Evolutionary conservation across 2,113 vertebrate genomes (phyloP), one percentile per base, ranked within the genome.

Genomic region (Tupaia tana): DNA sequence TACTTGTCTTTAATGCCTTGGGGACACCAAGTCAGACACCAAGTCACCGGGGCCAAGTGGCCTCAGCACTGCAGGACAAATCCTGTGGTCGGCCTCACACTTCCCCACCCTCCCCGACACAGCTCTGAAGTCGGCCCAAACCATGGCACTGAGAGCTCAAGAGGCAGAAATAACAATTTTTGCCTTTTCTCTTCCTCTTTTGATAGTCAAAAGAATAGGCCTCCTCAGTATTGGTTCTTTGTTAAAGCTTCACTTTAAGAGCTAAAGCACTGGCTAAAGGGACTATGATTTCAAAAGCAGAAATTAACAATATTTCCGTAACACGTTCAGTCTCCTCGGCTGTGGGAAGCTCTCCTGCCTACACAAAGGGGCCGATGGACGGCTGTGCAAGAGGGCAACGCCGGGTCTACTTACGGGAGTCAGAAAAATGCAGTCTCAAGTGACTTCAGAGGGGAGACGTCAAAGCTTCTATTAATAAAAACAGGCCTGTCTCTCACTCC

Each of bases 241-340:
- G 15, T 69, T 89, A 91, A 89, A 91, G 20, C 66, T 31, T 63
- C 24, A 24, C 31, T 43, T 85, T 91, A 89, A 86, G 24, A 89
- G 19, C 70, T 29, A 89, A 95, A 78, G 77, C 27, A 85, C 0
- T 90, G 58, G 19, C 29, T 90, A 20, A 88, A 90, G 14, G 22
- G 34, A 56, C 80, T 11, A 29, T 10, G 18, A 75, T 73, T 22
- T 27, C 34, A 27, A 61, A 61, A 80, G 86, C 67, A 67, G 73
- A 2, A 75, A 67, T 7, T n/a, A 85, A 91, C 43, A 63, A 59
- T 77, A 86, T 13, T 84, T 71, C 79, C 80, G 54, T 18, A 80
- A 74, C 19, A 81, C 31, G 86, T 34, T 83, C 58, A 58, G 64
- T 63, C 78, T 24, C 43, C 58, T 73, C 7, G 43, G 14, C 67